Conservation (phyloP, 1,140 invertebrate species). For the Drosophila insularis region DNA sequence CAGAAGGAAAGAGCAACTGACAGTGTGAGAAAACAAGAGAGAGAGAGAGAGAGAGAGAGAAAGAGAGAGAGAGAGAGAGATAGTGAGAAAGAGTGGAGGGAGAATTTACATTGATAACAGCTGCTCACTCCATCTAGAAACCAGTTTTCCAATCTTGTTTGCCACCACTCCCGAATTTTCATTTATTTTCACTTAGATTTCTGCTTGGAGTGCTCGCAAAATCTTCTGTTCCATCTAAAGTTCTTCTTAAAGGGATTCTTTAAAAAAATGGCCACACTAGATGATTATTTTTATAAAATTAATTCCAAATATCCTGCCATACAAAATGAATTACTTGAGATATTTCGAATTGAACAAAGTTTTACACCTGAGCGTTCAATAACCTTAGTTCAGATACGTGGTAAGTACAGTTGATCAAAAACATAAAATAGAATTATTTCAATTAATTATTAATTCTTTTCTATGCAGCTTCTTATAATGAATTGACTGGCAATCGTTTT, state of each 20-base stretch:
- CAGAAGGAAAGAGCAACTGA: background rate
- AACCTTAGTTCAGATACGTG: conserved; percentile 56
- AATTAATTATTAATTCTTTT: background rate
- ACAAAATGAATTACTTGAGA: conserved; percentile 23
- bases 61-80: background rate
- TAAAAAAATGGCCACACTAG: conserved; percentile 38
- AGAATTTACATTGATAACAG: conserved; percentile 15
- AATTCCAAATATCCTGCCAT: conserved; percentile 37
- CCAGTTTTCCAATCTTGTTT: conserved; percentile 21
- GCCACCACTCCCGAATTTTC: conserved; percentile 17
- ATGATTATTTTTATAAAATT: conserved; percentile 52
- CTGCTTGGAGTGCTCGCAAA: conserved; percentile 28
- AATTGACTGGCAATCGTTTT: conserved; percentile 43
- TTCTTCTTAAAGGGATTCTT: background rate
- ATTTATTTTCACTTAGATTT: conserved; percentile 24
- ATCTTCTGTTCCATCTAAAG: background rate
- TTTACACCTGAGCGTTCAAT: conserved; percentile 42
- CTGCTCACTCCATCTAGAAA: conserved; percentile 24
- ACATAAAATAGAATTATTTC: background rate
- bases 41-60: too few species aligned
- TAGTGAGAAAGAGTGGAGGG: conserved; percentile 7
- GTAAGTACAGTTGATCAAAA: conserved; percentile 31
- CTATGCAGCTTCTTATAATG: conserved; percentile 43
- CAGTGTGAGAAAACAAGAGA: background rate
- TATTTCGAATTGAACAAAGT: conserved; percentile 34